Base-by-base conservation (phyloP, 2,113 vertebrate species). In the Dendropsophus ebraccatus region DNA sequence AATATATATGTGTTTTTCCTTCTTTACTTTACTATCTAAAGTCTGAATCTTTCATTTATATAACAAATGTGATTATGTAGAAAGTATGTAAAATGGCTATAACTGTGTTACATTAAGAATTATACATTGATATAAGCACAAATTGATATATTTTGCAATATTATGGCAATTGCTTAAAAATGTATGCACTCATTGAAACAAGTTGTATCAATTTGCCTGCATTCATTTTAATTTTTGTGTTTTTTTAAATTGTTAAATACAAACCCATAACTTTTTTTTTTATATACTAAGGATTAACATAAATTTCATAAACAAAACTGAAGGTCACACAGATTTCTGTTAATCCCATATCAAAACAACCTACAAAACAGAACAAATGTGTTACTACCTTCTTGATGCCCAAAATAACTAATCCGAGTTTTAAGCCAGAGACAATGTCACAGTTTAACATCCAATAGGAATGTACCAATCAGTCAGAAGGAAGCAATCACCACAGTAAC, bases 401-500 rank as follows among this genome's bases (percentile, higher is more conserved):
- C 56, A 65, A 81, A 81, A 81, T 81, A 81, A 65, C 78, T 81
- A 81, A 81, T 81, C 56, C 41, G 23, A 28, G 56, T 81, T 65
- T 80, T 60, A 80, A 80, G 77, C 52, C 56, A 21, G 9, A 41
- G 28, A 81, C 78, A 81, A 65, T 81, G 78, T 81, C 78, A 47
- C 47, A 19, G 35, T 19, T 37, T 11, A 81, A 81, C 78, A 65
- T 81, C 78, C 78, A 81, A 81, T 81, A 56, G 35, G 56, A 16
- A 41, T 45, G 52, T 62, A 60, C 35, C 54, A 62, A 45, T 58
- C 21, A 17, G 37, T 47, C 35, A 65, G 28, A 81, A 45, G 62
- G 25, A 65, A 62, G 32, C 28, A 81, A 81, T 81, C 78, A 65
- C 78, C 78, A 81, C 78, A 81, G 78, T 81, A 60, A 81, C 78